Evolutionary conservation across 2,113 vertebrate genomes (phyloP), one percentile per base, ranked within the genome.

Genomic region (Noctilio leporinus): DNA sequence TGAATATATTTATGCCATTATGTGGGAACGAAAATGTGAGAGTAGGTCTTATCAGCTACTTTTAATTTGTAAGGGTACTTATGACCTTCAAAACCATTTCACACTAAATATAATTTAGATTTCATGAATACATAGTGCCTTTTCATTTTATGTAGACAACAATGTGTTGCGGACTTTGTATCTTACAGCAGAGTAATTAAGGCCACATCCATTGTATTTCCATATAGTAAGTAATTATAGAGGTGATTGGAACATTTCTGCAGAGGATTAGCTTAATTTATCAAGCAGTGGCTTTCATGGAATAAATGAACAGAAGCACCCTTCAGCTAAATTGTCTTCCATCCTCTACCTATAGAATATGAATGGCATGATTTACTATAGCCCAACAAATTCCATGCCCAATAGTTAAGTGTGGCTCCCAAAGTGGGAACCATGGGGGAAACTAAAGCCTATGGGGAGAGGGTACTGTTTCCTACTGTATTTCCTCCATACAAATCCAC

Each of bases 141-240:
- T 94, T 83, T 30, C 64, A 92, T 94, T 96, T 92, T 88, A 76
- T 87, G 94, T 64, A 47, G 93, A 15, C 84, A 95, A 35, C 33
- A 97, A 55, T 22, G 88, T 28, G 49, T 64, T 89, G 8, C 33
- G 95, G 64, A 93, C 9, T 91, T 94, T 11, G 76, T 51, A 22
- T 96, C 95, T 94, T 96, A 80, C 51, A 92, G 45, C 4, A 93
- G 53, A 82, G 57, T 95, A 97, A 93, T 97, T 97, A 96, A 96
- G 57, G 4, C 2, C 70, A 57, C 45, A 86, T 78, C 30, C 14
- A 82, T 81, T 86, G 5, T 81, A 43, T 82, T 19, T 53, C 95
- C 43, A 85, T 93, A 97, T 40, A 78, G 24, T 72, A 95, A 75
- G 86, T 96, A 97, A 97, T 98, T 97, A 97, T 67, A 91, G 96